Conservation (phyloP, 2,113 vertebrate species). For the Oryzias woworae region DNA sequence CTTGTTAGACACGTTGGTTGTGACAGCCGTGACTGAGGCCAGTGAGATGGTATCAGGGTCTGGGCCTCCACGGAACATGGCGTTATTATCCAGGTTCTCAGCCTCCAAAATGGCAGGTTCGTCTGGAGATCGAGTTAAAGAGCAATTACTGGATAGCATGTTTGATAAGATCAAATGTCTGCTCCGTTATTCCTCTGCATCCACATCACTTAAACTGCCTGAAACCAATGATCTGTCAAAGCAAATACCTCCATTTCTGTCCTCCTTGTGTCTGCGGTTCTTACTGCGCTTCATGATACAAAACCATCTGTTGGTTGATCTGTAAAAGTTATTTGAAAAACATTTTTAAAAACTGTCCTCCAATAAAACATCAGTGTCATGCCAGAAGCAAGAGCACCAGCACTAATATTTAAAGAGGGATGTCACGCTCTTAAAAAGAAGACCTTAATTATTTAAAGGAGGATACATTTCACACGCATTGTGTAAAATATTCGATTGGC, state of each 20-base stretch:
- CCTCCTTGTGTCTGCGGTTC: slow-evolving; percentile 83
- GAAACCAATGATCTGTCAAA: slow-evolving; percentile 4
- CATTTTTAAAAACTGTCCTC: neutral
- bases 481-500: slow-evolving; percentile 53
- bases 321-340: slow-evolving; percentile 37
- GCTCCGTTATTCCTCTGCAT: slow-evolving; percentile 2
- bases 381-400: neutral
- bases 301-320: slow-evolving; percentile 68
- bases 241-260: slow-evolving; percentile 75
- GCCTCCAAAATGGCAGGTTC: slow-evolving; percentile 92
- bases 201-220: slow-evolving; percentile 4
- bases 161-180: neutral
- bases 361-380: neutral
- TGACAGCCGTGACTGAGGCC: slow-evolving; percentile 95
- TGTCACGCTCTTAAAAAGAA: slow-evolving; percentile 37
- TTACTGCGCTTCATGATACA: slow-evolving; percentile 88
- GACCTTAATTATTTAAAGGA: slow-evolving; percentile 70
- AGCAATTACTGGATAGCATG: neutral
- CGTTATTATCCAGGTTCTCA: slow-evolving; percentile 85
- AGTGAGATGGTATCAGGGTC: slow-evolving; percentile 91
- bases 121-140: slow-evolving; percentile 71
- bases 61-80: slow-evolving; percentile 72
- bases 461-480: slow-evolving; percentile 66
- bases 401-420: neutral
- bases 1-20: slow-evolving; percentile 97